phyloP scores from a whole-genome alignment of 2,888 invertebrate genomes.

The Drosophila macrospina region DNA sequence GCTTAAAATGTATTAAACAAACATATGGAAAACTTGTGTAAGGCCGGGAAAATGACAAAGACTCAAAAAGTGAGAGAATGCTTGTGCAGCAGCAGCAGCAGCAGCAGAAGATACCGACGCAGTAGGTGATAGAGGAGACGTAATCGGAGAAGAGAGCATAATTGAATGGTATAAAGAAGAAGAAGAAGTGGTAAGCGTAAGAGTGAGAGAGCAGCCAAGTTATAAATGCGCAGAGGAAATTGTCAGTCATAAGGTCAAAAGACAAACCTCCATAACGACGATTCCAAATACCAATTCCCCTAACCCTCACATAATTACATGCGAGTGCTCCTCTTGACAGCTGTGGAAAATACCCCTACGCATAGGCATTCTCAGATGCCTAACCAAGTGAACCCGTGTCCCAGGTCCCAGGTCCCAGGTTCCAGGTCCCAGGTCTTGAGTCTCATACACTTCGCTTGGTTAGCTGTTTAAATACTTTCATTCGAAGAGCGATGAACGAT shows the following conservation, averaged over 20 bases:
- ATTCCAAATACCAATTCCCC: slow-evolving; percentile 33
- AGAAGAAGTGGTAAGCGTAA: slow-evolving; percentile 21
- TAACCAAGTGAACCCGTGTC: slow-evolving; percentile 7
- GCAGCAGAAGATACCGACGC: not conserved
- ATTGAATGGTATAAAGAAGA: slow-evolving; percentile 67
- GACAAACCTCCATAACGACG: slow-evolving; percentile 39
- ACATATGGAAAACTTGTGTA: slow-evolving; percentile 78
- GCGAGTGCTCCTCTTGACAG: slow-evolving; percentile 62
- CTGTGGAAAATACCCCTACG: slow-evolving; percentile 77
- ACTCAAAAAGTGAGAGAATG: slow-evolving; percentile 26
- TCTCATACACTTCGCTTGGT: slow-evolving; percentile 51
- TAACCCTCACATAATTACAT: slow-evolving; percentile 59
- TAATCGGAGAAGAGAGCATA: slow-evolving; percentile 48
- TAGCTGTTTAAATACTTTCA: slow-evolving; percentile 72
- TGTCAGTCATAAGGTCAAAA: slow-evolving; percentile 79
- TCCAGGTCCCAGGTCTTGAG: not conserved
- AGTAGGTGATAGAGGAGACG: not conserved
- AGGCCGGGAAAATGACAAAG: slow-evolving; percentile 63
- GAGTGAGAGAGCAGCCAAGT: slow-evolving; percentile 14
- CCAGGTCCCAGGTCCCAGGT: not conserved
- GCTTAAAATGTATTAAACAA: slow-evolving; percentile 80
- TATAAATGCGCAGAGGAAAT: slow-evolving; percentile 74
- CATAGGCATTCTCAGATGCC: slow-evolving; percentile 51
- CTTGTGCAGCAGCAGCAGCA: not conserved
- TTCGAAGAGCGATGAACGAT: slow-evolving; percentile 24